Base-by-base conservation (phyloP, 1,140 invertebrate genomes). In the Temnothorax curvispinosus region DNA sequence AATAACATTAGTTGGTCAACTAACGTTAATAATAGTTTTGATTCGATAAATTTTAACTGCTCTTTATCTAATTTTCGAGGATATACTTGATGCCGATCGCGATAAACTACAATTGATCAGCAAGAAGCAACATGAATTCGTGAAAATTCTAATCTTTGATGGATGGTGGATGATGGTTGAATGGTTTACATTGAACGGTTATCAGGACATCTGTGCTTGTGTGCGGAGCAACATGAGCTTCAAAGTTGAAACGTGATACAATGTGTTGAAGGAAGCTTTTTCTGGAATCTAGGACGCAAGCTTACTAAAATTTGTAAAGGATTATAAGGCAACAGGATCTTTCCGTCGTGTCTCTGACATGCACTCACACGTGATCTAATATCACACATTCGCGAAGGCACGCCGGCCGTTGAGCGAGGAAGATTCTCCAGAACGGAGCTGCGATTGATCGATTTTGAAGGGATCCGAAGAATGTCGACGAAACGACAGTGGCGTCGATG, bases 361-460 rank as follows among this genome's bases (percentile, higher is more conserved):
- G 71, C 50, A 35, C 38, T 72, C 32, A 81, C 32, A 81, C 21
- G n/a, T 44, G 52, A 56, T 44, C 32, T 11, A 27, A 41, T 13
- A 41, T 80, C n/a, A 44, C 58, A 44, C 62, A 18, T 54, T 27
- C 7, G 41, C 11, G 41, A 74, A 21, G 54, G 41, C 67, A 62
- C 62, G 78, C 38, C 72, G 18, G 78, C 38, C 72, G 18, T 56
- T 9, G 67, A 62, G 58, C 62, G 52, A 15, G 50, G 62, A 81
- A 69, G 74, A 67, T 64, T 60, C 41, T 41, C 13, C 47, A 47
- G 44, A 38, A 74, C 27, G 54, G 21, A 52, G 35, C 65, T 65
- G 88, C 74, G 80, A 90, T 82, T 71, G 89, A 82, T 90, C 86
- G 81, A 91, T 90, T 90, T 89, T 72, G 71, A 87, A 85, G 87